Evolutionary conservation across 2,113 vertebrate genomes (phyloP).

Genomic region (Nycticorax nycticorax): DNA sequence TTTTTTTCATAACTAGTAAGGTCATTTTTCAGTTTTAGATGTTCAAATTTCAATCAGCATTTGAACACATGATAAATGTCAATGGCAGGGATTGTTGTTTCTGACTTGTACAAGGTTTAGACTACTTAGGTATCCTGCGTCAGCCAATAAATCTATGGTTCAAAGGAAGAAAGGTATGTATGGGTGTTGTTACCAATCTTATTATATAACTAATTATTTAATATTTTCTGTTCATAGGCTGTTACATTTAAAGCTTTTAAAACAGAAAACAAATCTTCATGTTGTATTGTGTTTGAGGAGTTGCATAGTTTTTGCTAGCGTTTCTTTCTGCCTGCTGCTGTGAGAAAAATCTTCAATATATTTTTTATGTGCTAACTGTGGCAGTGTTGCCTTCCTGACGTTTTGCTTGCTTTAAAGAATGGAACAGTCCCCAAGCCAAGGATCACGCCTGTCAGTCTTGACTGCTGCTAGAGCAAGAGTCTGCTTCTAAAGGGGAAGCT

Average conservation of each 20-base stretch:
- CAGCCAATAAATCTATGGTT: background rate
- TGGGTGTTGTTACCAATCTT: background rate
- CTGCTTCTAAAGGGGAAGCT: background rate
- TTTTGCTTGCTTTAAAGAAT: background rate
- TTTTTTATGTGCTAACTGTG: background rate
- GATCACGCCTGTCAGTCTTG: background rate
- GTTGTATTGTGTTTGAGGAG: background rate
- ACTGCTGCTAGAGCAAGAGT: background rate
- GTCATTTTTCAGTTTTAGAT: background rate
- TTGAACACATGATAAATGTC: background rate
- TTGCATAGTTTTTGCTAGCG: background rate
- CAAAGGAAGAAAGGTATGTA: background rate
- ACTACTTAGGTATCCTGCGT: accelerated
- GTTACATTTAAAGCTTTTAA: background rate
- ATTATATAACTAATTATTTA: background rate
- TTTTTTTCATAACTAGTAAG: background rate
- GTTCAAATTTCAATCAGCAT: background rate
- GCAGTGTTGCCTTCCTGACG: background rate
- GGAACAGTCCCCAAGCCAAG: background rate
- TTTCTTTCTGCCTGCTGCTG: background rate
- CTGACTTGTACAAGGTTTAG: background rate
- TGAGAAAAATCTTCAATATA: background rate
- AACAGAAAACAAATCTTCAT: background rate
- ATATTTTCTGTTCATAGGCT: background rate
- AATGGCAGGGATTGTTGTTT: background rate